Base-by-base conservation (phyloP, 2,113 vertebrate species). In the Trematocara unimaculatum region DNA sequence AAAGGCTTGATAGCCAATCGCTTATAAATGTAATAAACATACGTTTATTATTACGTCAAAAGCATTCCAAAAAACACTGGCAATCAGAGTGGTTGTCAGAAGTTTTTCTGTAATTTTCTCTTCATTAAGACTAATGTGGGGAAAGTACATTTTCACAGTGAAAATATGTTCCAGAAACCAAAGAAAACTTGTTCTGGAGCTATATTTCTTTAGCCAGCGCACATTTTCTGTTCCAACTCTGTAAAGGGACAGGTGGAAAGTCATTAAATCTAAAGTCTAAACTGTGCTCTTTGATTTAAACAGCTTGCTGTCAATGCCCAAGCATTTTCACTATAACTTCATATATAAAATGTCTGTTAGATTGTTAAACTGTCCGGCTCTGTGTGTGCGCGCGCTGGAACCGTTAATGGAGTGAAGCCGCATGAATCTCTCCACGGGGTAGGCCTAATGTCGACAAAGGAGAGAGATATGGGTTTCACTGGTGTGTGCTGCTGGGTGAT, bases 401-500 rank as follows among this genome's bases (percentile, higher is more conserved):
- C 86, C 81, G 26, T 83, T 94, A 92, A 94, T 95, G 91, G 86
- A 92, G 85, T 78, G 79, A 72, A 92, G 85, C 94, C 94, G 91
- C 72, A 86, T 88, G 91, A 89, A 85, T 88, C 90, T 87, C 92
- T 94, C 94, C 86, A 72, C 84, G 72, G 91, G 90, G 60, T 81
- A 79, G 88, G 78, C 51, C 70, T 84, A n/a, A 87, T 88, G 92
- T 86, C 80, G 87, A 88, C 92, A 91, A 42, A 45, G 18, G 60
- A 67, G 60, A 80, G 82, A 90, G 85, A 94, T 91, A 88, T 91
- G 88, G 67, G 82, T 88, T 58, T 84, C 49, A 64, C 79, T 20
- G 54, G 70, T 84, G 62, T 87, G 84, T 80, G 60, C 92, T 62
- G 84, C 89, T 85, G 85, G 79, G 89, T 96, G 95, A 96, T 95